Evolutionary conservation across 2,888 invertebrate species (phyloP).

Genomic region (Anoplius nigerrimus): DNA sequence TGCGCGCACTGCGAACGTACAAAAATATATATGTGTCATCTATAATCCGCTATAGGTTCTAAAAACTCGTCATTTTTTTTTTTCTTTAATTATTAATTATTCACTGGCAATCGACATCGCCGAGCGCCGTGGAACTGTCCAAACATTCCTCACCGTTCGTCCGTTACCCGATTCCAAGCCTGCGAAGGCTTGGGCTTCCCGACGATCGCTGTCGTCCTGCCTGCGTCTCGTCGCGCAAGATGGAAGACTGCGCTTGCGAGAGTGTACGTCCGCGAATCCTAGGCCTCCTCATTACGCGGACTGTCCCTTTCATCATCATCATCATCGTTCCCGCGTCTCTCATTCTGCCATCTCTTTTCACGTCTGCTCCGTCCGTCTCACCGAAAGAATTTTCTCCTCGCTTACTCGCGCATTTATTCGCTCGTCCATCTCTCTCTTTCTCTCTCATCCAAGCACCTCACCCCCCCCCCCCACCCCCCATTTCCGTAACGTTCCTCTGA

Average conservation of each 20-base stretch:
- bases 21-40: slow-evolving; percentile 74
- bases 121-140: slow-evolving; percentile 39
- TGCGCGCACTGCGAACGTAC: slow-evolving; percentile 69
- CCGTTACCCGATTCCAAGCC: not conserved
- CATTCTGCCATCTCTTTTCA: no score
- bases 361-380: no score
- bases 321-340: no score
- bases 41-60: slow-evolving; percentile 71
- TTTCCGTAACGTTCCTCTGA: no score
- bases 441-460: no score
- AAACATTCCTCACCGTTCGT: not conserved
- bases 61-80: slow-evolving; percentile 65
- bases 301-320: no score
- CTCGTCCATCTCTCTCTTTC: no score
- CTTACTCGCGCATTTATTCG: no score
- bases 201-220: not conserved
- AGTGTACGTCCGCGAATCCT: not conserved
- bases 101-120: slow-evolving; percentile 40
- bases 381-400: no score
- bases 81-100: slow-evolving; percentile 31
- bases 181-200: slow-evolving; percentile 3
- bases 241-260: slow-evolving; percentile 7
- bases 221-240: slow-evolving; percentile 9
- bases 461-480: no score
- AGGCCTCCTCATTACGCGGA: no score